Percentiles rank a stretch among this genome's conserved stretches.
Conservation (phyloP, 2,888 invertebrate genomes). For the Sesamia inferens region DNA sequence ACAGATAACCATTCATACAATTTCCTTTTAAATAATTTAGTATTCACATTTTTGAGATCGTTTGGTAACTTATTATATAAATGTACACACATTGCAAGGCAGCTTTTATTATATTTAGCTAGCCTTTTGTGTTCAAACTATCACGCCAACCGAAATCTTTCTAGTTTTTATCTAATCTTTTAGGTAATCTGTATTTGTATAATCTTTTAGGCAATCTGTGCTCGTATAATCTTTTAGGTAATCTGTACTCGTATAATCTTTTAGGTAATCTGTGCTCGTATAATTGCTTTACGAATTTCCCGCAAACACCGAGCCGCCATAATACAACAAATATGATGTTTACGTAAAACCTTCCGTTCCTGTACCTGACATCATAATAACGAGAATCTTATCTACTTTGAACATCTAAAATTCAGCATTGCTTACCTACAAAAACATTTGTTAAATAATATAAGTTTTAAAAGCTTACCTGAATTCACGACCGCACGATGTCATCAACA, state of each 20-base stretch:
- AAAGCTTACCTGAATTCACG: conserved; percentile 15
- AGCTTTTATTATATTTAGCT: too few species aligned
- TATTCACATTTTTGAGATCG: too few species aligned
- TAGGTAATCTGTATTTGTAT: too few species aligned
- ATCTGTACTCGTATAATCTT: conserved; percentile 3
- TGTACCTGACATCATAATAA: conserved; percentile 5
- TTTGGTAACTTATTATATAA: too few species aligned
- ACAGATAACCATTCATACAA: too few species aligned
- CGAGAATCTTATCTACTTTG: conserved; percentile 3
- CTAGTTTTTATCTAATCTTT: too few species aligned
- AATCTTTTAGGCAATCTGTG: too few species aligned
- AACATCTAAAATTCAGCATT: conserved; percentile 4
- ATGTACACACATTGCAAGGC: too few species aligned
- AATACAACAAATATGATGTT: conserved; percentile 19
- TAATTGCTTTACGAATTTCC: not conserved
- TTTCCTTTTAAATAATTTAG: too few species aligned
- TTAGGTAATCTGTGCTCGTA: conserved; percentile 1
- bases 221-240: conserved; percentile 8
- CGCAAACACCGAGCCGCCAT: conserved; percentile 17
- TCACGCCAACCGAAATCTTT: not conserved
- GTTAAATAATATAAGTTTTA: conserved; percentile 6
- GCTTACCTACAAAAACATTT: not conserved
- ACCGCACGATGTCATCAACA: not conserved
- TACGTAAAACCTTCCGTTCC: conserved; percentile 27
- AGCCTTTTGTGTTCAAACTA: conserved; percentile 1